phyloP scores from a whole-genome alignment of 2,888 invertebrate genomes.

The Athalia rosae region DNA sequence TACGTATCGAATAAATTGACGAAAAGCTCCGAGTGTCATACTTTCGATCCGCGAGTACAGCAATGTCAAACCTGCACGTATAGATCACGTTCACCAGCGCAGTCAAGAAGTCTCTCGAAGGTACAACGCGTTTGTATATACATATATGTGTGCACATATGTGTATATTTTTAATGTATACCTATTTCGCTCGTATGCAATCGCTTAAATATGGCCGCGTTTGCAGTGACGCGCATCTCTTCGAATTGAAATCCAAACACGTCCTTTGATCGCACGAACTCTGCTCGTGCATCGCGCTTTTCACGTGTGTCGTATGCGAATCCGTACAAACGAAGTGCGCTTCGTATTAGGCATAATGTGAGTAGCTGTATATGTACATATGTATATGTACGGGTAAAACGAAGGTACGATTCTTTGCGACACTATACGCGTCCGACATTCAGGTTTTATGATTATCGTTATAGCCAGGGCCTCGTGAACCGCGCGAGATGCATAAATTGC shows the following conservation, averaged over 20 bases:
- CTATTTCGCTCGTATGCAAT: constrained; percentile 20
- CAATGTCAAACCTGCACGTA: too few relatives aligned
- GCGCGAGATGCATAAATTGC: too few relatives aligned
- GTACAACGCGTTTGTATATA: neutral
- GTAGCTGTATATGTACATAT: too few relatives aligned
- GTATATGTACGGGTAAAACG: too few relatives aligned
- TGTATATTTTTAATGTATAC: neutral
- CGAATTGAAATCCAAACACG: constrained; percentile 38
- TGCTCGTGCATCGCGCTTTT: constrained; percentile 3
- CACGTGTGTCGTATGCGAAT: constrained; percentile 8
- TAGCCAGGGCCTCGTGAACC: too few relatives aligned
- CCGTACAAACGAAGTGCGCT: neutral
- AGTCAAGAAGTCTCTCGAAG: neutral
- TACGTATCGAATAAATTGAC: too few relatives aligned
- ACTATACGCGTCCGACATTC: too few relatives aligned
- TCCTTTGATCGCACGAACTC: constrained; percentile 29
- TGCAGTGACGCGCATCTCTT: constrained; percentile 32
- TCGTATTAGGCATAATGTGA: too few relatives aligned
- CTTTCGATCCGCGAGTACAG: too few relatives aligned
- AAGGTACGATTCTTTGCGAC: too few relatives aligned
- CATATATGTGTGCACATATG: neutral
- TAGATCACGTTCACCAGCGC: neutral
- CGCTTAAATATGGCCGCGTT: constrained; percentile 38
- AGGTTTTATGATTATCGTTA: too few relatives aligned
- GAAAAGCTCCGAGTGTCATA: too few relatives aligned